Evolutionary conservation across 1,140 invertebrate species (phyloP).

Genomic region (Drosophila trapezifrons): DNA sequence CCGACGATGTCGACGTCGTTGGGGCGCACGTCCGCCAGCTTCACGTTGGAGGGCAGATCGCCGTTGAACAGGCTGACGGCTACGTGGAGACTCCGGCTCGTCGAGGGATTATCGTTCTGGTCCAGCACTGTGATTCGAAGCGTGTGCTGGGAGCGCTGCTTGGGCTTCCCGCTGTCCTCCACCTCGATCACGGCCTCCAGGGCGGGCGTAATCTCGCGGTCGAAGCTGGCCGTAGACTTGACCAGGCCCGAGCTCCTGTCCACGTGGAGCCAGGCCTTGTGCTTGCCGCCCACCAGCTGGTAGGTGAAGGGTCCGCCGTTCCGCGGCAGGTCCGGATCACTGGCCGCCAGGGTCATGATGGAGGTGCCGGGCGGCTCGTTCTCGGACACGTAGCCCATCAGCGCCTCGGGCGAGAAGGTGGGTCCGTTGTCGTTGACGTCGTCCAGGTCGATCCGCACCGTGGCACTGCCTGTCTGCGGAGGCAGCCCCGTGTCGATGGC

Average conservation of each 20-base stretch:
- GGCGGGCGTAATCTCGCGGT: constrained; percentile 91
- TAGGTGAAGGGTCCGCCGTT: constrained; percentile 96
- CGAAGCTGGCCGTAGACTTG: constrained; percentile 90
- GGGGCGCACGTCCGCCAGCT: constrained; percentile 95
- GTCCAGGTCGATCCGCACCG: constrained; percentile 88
- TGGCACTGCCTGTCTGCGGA: constrained; percentile 94
- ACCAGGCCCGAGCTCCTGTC: constrained; percentile 92
- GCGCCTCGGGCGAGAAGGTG: constrained; percentile 89
- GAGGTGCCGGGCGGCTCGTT: constrained; percentile 94
- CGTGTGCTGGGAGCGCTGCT: constrained; percentile 91
- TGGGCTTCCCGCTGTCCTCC: constrained; percentile 93
- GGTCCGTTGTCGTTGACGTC: constrained; percentile 98
- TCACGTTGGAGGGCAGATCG: constrained; percentile 87
- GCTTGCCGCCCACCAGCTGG: constrained; percentile 90
- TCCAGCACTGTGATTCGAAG: constrained; percentile 92
- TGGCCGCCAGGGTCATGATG: constrained; percentile 93
- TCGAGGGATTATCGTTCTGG: constrained; percentile 96
- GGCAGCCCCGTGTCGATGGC: constrained; percentile 95
- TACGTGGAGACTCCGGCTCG: constrained; percentile 91
- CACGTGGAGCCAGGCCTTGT: constrained; percentile 86
- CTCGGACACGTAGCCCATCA: constrained; percentile 92
- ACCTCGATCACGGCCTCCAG: constrained; percentile 92
- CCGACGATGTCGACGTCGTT: constrained; percentile 95
- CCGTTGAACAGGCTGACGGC: constrained; percentile 92
- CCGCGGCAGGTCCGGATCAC: constrained; percentile 95